Conservation (phyloP, 1,140 invertebrate genomes). For the Limonius californicus region DNA sequence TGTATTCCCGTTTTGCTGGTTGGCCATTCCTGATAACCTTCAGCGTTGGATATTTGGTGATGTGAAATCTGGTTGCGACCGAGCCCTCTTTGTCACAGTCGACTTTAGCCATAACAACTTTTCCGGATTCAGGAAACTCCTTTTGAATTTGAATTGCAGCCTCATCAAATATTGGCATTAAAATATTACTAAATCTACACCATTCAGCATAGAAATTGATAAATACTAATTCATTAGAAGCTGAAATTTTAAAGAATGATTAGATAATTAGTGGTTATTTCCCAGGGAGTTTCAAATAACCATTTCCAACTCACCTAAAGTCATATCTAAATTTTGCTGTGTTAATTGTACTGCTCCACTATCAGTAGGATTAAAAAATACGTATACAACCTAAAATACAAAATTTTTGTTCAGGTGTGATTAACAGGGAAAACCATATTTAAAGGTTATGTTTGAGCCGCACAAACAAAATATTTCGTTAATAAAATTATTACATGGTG, state of each 20-base stretch:
- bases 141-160: conserved; percentile 81
- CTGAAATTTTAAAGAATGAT: conserved; percentile 57
- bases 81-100: conserved; percentile 90
- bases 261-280: too few relatives aligned
- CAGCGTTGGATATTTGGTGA: conserved; percentile 97
- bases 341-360: conserved; percentile 74
- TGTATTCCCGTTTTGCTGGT: conserved; percentile 90
- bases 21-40: conserved; percentile 95
- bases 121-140: conserved; percentile 75
- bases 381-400: conserved; percentile 62
- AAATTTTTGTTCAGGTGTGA: too few relatives aligned
- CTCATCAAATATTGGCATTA: conserved; percentile 96
- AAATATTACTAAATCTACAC: conserved; percentile 92
- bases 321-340: conserved; percentile 74
- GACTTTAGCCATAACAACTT: conserved; percentile 92
- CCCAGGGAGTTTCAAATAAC: too few relatives aligned
- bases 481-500: too few relatives aligned
- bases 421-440: too few relatives aligned
- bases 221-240: conserved; percentile 91
- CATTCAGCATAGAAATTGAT: conserved; percentile 99
- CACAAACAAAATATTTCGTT: too few relatives aligned
- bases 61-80: conserved; percentile 87
- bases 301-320: conserved; percentile 64
- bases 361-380: conserved; percentile 64
- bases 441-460: too few relatives aligned